Evolutionary conservation across 2,888 invertebrate genomes (phyloP).

Genomic region (Ophion costatus): DNA sequence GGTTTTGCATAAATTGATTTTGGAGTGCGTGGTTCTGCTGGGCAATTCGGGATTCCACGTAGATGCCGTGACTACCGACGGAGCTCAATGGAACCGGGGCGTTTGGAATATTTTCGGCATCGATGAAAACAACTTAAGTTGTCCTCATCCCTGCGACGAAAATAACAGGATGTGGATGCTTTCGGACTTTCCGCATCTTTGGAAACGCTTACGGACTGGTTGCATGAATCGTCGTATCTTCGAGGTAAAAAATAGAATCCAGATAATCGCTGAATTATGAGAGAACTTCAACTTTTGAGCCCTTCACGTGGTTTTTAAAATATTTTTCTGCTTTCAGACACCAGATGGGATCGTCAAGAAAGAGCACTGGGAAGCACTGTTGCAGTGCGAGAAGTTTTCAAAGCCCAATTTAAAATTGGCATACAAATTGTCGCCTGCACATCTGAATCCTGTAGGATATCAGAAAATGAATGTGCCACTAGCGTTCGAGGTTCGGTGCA

Average conservation of each 20-base stretch:
- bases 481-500: slow-evolving; percentile 11
- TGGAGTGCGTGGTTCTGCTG: slow-evolving; percentile 70
- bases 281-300: not conserved
- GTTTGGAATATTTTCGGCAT: slow-evolving; percentile 70
- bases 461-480: slow-evolving; percentile 21
- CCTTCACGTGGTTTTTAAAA: not conserved
- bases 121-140: slow-evolving; percentile 60
- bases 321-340: slow-evolving; percentile 19
- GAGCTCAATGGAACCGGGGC: slow-evolving; percentile 72
- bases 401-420: slow-evolving; percentile 25
- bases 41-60: slow-evolving; percentile 69
- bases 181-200: slow-evolving; percentile 67
- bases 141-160: slow-evolving; percentile 67
- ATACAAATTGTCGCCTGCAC: slow-evolving; percentile 6
- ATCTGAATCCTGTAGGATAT: slow-evolving; percentile 25
- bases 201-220: slow-evolving; percentile 60
- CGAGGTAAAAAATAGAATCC: not conserved
- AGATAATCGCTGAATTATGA: not conserved
- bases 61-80: slow-evolving; percentile 70
- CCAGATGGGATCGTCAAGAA: not conserved
- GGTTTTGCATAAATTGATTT: slow-evolving; percentile 68
- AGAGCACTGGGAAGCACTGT: not conserved
- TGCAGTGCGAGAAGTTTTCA: slow-evolving; percentile 3
- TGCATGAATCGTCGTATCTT: slow-evolving; percentile 4
- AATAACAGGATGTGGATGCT: slow-evolving; percentile 68